Evolutionary conservation across 2,888 invertebrate species (phyloP).

Genomic region (Dilophus febrilis): DNA sequence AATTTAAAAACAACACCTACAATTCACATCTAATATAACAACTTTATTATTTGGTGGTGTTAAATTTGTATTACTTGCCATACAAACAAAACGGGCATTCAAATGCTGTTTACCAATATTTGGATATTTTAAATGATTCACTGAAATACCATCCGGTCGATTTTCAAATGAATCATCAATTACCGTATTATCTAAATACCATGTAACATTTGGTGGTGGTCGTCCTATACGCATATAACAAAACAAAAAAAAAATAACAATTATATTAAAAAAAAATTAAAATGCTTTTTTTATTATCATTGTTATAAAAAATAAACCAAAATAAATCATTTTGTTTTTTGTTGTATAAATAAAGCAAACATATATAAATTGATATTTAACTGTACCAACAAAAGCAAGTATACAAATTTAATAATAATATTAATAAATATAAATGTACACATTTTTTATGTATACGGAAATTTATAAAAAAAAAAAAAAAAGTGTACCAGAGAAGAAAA

Average conservation of each 20-base stretch:
- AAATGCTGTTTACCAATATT: slow-evolving; percentile 69
- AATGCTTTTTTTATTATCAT: too few relatives aligned
- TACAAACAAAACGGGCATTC: slow-evolving; percentile 67
- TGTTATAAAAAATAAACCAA: too few relatives aligned
- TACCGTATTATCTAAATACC: slow-evolving; percentile 71
- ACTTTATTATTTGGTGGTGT: slow-evolving; percentile 61
- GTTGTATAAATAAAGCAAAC: too few relatives aligned
- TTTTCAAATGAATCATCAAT: slow-evolving; percentile 69
- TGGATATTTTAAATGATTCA: slow-evolving; percentile 64
- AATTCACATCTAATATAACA: slow-evolving; percentile 66
- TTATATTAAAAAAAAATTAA: too few relatives aligned
- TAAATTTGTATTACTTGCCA: slow-evolving; percentile 73
- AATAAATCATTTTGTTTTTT: too few relatives aligned
- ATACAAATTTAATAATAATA: too few relatives aligned
- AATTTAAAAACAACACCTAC: slow-evolving; percentile 40
- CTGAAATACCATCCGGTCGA: slow-evolving; percentile 48
- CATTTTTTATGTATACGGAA: too few relatives aligned
- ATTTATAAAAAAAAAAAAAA: slow-evolving; percentile 2
- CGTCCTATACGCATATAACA: slow-evolving; percentile 35
- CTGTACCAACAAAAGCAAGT: too few relatives aligned
- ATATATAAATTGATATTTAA: too few relatives aligned
- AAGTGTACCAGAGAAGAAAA: too few relatives aligned
- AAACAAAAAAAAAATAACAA: slow-evolving; percentile 2
- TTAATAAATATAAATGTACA: too few relatives aligned
- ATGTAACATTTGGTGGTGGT: slow-evolving; percentile 61